Conservation (phyloP, 2,888 invertebrate genomes). For the Tuberolachnus salignus region DNA sequence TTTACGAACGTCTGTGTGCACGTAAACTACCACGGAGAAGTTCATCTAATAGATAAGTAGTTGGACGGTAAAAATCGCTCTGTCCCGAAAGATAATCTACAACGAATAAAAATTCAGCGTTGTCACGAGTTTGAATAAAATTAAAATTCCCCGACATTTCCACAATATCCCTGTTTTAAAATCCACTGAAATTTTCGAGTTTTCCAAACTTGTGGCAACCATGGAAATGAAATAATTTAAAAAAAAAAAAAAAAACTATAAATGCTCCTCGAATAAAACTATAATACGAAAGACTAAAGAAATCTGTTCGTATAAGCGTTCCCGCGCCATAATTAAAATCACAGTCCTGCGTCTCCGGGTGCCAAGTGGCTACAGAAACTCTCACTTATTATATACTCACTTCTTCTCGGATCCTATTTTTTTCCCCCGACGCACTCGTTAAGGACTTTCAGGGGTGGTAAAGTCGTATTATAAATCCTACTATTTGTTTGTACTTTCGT, state of each 20-base stretch:
- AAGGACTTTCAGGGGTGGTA: conserved; percentile 3
- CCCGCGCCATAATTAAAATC: conserved; percentile 26
- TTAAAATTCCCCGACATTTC: no score
- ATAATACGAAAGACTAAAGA: not conserved
- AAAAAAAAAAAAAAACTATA: conserved; percentile 22
- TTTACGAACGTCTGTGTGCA: not conserved
- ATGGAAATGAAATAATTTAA: not conserved
- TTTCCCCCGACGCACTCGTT: conserved; percentile 1
- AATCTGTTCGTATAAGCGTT: conserved; percentile 20
- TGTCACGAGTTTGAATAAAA: no score
- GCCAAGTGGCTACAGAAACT: conserved; percentile 25
- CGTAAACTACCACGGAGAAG: not conserved
- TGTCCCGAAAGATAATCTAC: no score
- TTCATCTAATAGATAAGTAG: not conserved
- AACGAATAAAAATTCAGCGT: no score
- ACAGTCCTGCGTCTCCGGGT: conserved; percentile 18
- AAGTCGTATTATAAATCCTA: not conserved
- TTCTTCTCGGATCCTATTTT: not conserved
- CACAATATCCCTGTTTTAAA: no score
- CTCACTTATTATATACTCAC: conserved; percentile 16
- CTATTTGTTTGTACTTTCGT: conserved; percentile 20
- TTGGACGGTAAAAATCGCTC: no score
- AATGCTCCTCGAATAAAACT: conserved; percentile 9
- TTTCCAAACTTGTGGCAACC: not conserved
- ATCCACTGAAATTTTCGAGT: no score